phyloP scores from a whole-genome alignment of 2,888 invertebrate genomes.

The Tribolium freemani region DNA sequence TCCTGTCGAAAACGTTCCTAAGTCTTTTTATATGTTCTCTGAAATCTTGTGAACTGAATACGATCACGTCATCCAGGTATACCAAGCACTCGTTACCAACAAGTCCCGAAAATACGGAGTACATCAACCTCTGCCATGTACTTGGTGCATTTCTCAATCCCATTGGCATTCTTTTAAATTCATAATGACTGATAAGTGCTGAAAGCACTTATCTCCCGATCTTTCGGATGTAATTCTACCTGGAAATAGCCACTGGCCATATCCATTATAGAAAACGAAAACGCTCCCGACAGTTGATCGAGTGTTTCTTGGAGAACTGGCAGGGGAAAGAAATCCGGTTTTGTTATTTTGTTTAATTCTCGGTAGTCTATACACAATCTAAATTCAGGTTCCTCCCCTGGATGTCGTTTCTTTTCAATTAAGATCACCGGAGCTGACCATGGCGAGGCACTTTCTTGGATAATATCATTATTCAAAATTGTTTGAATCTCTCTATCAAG shows the following conservation, averaged over 20 bases:
- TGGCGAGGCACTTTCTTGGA: conserved; percentile 51
- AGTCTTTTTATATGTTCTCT: conserved; percentile 29
- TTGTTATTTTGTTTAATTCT: conserved; percentile 45
- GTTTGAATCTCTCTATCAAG: too few relatives aligned
- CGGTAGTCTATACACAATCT: conserved; percentile 50
- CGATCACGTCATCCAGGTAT: conserved; percentile 40
- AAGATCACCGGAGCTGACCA: conserved; percentile 60
- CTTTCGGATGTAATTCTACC: conserved; percentile 48
- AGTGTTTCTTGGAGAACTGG: conserved; percentile 53
- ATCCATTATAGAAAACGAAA: conserved; percentile 53
- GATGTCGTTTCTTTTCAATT: conserved; percentile 56
- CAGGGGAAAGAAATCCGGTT: conserved; percentile 46
- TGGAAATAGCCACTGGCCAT: conserved; percentile 50
- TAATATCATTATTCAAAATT: conserved; percentile 9
- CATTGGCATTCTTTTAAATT: conserved; percentile 35
- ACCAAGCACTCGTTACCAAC: conserved; percentile 42
- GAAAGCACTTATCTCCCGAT: conserved; percentile 50
- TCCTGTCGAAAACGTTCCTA: conserved; percentile 31
- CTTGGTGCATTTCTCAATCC: neutral
- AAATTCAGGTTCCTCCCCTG: conserved; percentile 40
- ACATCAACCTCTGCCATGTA: conserved; percentile 58
- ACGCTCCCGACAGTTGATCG: conserved; percentile 18
- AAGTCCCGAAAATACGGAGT: conserved; percentile 52
- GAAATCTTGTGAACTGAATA: conserved; percentile 14
- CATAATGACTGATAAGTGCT: conserved; percentile 51